Base-by-base conservation (phyloP, 1,140 invertebrate species). In the Linepithema humile region DNA sequence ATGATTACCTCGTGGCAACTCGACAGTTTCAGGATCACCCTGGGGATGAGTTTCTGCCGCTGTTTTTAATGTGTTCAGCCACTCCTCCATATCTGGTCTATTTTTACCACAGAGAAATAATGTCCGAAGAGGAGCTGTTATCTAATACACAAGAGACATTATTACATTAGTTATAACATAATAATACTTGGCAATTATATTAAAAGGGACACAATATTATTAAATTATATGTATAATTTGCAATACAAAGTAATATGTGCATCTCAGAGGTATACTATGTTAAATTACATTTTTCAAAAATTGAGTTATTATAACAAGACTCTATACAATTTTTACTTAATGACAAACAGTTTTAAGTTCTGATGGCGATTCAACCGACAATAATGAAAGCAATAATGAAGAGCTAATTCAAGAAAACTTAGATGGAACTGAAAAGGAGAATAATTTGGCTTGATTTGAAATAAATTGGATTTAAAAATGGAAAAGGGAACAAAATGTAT, bases 21-120 rank as follows among this genome's bases (percentile, higher is more conserved):
- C 96, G 74, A 96, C 88, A 95, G 95, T 93, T 95, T 96, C 85
- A 64, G 94, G 86, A 92, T 96, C 92, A 73, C 95, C 95, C 90
- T 96, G 96, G 92, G 96, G 95, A 86, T 95, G 96, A 85, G 96
- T 96, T 73, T 97, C 96, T 48, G 96, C 95, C 40, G 96, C 96
- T 90, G 96, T 96, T 90, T 97, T 97, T 26, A 98, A 92, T 20
- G 97, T 96, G 73, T 95, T 95, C 70, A 98, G 96, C 98, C 98
- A 98, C 88, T 98, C 97, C 94, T 98, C 98, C 98, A 98, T 98
- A 89, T 98, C 97, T 91, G 96, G 94, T 85, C 97, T 95, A 60
- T 96, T 97, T 89, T 98, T 97, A 43, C 97, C 96, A 91, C 97
- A 98, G 89, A 98, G 94, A 84, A 98, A 97, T 85, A 98, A 93